Evolutionary conservation across 2,888 invertebrate species (phyloP).

Genomic region (Serripes groenlandicus): DNA sequence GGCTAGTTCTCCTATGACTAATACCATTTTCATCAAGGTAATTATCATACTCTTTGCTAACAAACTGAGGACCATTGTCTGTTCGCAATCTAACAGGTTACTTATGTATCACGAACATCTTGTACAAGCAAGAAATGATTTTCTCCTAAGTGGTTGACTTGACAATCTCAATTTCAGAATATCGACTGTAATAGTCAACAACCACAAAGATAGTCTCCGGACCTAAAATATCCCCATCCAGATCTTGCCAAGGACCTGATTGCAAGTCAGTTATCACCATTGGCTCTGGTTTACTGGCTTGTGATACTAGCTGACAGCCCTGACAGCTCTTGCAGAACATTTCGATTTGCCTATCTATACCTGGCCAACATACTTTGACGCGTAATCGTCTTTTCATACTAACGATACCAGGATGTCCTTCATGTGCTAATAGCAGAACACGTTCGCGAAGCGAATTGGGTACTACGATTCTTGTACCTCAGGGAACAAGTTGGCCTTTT

Average conservation of each 20-base stretch:
- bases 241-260: conserved; percentile 48
- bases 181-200: conserved; percentile 32
- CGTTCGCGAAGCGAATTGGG: conserved; percentile 19
- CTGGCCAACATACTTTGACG: conserved; percentile 64
- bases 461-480: conserved; percentile 41
- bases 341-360: conserved; percentile 40
- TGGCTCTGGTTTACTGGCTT: conserved; percentile 1
- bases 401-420: conserved; percentile 60
- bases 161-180: conserved; percentile 15
- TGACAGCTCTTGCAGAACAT: conserved; percentile 28
- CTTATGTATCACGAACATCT: conserved; percentile 23
- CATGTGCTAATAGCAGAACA: conserved; percentile 42
- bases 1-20: conserved; percentile 39
- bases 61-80: conserved; percentile 54
- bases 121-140: conserved; percentile 7
- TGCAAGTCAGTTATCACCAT: conserved; percentile 30
- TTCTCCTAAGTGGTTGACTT: conserved; percentile 13
- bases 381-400: conserved; percentile 34
- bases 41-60: conserved; percentile 26
- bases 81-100: conserved; percentile 31
- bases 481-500: conserved; percentile 22
- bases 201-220: conserved; percentile 26
- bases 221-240: conserved; percentile 45
- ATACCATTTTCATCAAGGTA: conserved; percentile 36
- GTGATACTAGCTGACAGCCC: conserved; percentile 48